Evolutionary conservation across 2,888 invertebrate genomes (phyloP).

Genomic region (Xestia rhomboidea): DNA sequence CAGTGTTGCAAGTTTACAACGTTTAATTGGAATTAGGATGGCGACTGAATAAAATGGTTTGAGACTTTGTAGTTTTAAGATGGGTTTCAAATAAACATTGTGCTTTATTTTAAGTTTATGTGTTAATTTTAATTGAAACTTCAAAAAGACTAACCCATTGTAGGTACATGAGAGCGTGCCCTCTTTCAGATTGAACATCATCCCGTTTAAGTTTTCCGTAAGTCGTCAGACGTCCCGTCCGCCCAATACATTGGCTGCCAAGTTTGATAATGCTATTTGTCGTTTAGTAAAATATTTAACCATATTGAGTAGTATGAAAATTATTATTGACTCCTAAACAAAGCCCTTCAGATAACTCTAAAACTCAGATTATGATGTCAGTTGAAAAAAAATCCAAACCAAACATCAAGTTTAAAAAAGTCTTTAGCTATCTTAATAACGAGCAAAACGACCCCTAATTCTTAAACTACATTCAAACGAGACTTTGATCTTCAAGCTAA

Average conservation of each 20-base stretch:
- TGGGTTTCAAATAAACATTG: background rate
- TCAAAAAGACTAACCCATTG: background rate
- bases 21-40: constrained; percentile 55
- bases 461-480: constrained; percentile 53
- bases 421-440: background rate
- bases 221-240: background rate
- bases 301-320: background rate
- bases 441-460: constrained; percentile 29
- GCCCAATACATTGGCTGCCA: constrained; percentile 8
- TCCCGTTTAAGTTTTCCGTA: constrained; percentile 7
- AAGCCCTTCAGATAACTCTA: background rate
- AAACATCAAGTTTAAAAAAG: background rate
- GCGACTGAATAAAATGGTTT: constrained; percentile 19
- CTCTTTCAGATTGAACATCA: background rate
- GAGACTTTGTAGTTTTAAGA: constrained; percentile 39
- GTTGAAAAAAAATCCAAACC: background rate
- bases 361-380: background rate
- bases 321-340: background rate
- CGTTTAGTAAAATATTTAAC: background rate
- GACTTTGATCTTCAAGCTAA: constrained; percentile 75
- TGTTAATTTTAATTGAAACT: background rate
- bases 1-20: constrained; percentile 60
- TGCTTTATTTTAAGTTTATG: background rate
- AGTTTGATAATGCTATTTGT: constrained; percentile 16
- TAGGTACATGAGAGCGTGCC: background rate